Percentiles rank a stretch among this genome's conserved stretches.
Evolutionary conservation across 2,888 invertebrate genomes (phyloP).

Genomic region (Standfussiana lucernea): DNA sequence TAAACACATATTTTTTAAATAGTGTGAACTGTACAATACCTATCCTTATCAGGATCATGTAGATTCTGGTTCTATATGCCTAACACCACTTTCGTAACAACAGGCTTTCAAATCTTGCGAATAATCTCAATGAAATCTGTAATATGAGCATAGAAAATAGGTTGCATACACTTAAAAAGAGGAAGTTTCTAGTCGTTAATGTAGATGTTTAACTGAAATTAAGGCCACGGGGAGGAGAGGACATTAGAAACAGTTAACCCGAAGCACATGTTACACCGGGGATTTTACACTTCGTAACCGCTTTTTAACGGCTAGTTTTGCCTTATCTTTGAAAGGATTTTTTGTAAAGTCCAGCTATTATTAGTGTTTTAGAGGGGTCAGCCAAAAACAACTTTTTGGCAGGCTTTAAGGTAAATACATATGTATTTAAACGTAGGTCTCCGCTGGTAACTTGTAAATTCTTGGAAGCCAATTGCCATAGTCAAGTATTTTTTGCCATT

Average conservation of each 20-base stretch:
- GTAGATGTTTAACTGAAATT: conserved; percentile 63
- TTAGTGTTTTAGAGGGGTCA: background rate
- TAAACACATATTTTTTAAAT: background rate
- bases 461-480: background rate
- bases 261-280: conserved; percentile 55
- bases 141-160: conserved; percentile 17
- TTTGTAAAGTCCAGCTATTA: background rate
- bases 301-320: conserved; percentile 39
- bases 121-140: conserved; percentile 3
- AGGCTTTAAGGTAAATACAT: background rate
- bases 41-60: too few relatives aligned
- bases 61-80: too few relatives aligned
- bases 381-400: background rate
- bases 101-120: conserved; percentile 17
- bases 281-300: conserved; percentile 43
- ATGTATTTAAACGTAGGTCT: background rate
- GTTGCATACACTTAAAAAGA: conserved; percentile 43
- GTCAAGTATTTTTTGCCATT: too few relatives aligned
- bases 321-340: conserved; percentile 29
- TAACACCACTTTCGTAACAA: conserved; percentile 5
- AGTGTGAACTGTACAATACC: too few relatives aligned
- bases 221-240: conserved; percentile 66
- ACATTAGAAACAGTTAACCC: conserved; percentile 65
- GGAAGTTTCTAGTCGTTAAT: conserved; percentile 43
- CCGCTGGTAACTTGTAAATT: too few relatives aligned